These are phyloP conservation scores for Rattus rattus DNA, from an alignment of 2,113 vertebrate genomes.

Conservation along the genomic window DNA sequence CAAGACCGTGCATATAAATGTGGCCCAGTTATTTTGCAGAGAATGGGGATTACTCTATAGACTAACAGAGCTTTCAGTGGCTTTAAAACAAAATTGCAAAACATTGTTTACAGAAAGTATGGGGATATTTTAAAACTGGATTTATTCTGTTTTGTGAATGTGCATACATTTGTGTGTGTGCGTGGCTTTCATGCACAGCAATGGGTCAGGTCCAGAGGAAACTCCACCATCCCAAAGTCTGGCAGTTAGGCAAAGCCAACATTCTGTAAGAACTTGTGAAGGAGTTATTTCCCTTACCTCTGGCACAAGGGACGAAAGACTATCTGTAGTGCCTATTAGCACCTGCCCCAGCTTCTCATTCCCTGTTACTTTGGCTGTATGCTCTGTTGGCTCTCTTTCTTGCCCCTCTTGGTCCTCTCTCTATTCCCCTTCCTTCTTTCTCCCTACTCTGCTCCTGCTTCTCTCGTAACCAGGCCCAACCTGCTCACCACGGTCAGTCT, in stretches of 20 bases:
- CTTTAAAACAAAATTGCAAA: constrained; percentile 32
- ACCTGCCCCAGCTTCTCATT: not conserved
- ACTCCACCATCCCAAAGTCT: not conserved
- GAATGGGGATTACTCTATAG: not conserved
- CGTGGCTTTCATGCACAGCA: not conserved
- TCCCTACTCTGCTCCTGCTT: not conserved
- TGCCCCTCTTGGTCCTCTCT: not conserved
- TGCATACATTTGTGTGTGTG: not conserved
- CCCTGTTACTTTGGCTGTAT: not conserved
- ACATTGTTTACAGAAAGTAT: not conserved
- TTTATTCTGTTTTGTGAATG: not conserved
- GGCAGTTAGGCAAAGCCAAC: not conserved
- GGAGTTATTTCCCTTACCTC: not conserved
- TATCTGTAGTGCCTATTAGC: not conserved
- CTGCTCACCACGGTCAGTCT: not conserved
- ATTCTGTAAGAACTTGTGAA: too few species aligned
- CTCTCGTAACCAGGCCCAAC: not conserved
- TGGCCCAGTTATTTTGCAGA: not conserved
- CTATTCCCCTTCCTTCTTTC: too few species aligned
- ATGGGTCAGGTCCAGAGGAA: not conserved
- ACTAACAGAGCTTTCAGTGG: not conserved
- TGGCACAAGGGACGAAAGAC: not conserved
- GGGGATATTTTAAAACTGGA: not conserved
- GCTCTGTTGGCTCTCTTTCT: not conserved
- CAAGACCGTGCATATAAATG: not conserved